Evolutionary conservation across 2,113 vertebrate genomes (phyloP), one percentile per base, ranked within the genome.

Genomic region (Apodemus speciosus): DNA sequence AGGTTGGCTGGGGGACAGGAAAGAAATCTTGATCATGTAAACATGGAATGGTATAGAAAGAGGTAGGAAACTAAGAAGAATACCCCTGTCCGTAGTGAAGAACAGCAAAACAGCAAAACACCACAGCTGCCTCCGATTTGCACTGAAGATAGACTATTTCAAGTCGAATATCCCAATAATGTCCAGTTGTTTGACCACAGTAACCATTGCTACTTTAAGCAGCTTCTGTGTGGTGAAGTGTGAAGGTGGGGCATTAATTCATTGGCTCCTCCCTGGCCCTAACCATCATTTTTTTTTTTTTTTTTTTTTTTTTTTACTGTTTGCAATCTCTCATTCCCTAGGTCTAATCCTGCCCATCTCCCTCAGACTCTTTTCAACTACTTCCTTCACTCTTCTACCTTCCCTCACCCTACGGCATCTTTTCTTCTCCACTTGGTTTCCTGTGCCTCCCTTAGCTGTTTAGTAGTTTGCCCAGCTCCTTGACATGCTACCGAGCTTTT

Each of bases 71-170:
- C 49, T 84, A 95, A 95, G 32, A 4, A 49, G 6, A 89, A 20
- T 75, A 91, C 89, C n/a, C 21, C 6, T 89, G 72, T 46, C 15
- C 15, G 38, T 73, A 56, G 60, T 81, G 71, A 93, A 92, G 49
- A 92, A 73, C 43, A 73, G 89, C 72, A 90, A n/a, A 92, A 73
- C 43, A 73, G 89, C 72, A 90, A n/a, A 62, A 27, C 2, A 53
- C 30, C 25, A n/a, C 21, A 66, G 60, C 49, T 94, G 9, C 72
- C 51, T 91, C 13, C 83, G n/a, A 21, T 95, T 18, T 94, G 51
- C 20, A 88, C 32, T 38, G 73, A 60, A 40, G 58, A 64, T 71
- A 76, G 32, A 76, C 32, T 3, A 23, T 92, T 93, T 86, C 35
- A 88, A 64, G 6, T 91, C 25, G 92, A 94, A 77, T 4, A n/a